Evolutionary conservation across 2,113 vertebrate genomes (phyloP).

Genomic region (Capreolus pygargus): DNA sequence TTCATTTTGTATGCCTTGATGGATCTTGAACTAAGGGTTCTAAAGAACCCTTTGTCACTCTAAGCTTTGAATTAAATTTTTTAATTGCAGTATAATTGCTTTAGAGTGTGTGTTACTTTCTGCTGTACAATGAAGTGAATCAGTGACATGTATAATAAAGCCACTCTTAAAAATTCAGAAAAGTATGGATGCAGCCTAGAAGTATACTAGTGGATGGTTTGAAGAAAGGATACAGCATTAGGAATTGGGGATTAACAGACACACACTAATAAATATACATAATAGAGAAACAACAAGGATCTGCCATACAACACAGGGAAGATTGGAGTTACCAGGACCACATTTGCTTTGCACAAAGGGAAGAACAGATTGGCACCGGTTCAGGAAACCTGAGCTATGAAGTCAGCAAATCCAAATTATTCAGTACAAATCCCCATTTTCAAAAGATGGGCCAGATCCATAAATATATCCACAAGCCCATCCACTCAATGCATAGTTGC

Average conservation of each 20-base stretch:
- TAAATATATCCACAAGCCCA: background rate
- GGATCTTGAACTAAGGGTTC: background rate
- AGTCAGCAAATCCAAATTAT: background rate
- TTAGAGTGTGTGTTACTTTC: background rate
- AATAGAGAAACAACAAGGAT: background rate
- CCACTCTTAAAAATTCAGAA: background rate
- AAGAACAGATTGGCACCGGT: background rate
- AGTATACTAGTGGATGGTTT: background rate
- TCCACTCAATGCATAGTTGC: background rate
- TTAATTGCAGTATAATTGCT: background rate
- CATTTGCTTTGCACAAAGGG: background rate
- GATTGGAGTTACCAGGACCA: background rate
- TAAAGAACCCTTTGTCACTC: background rate
- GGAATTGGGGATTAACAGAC: background rate
- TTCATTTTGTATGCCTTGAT: background rate
- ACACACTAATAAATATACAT: background rate
- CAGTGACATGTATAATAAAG: background rate
- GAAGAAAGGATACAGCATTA: background rate
- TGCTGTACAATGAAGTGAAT: background rate
- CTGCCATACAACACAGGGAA: background rate
- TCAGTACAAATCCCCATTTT: conserved; percentile 17
- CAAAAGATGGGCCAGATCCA: background rate
- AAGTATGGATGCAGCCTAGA: background rate
- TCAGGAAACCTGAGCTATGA: conserved; percentile 25
- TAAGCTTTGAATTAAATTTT: background rate